Conservation (phyloP, 2,797 vertebrate genomes). For the Glyptemys insculpta region DNA sequence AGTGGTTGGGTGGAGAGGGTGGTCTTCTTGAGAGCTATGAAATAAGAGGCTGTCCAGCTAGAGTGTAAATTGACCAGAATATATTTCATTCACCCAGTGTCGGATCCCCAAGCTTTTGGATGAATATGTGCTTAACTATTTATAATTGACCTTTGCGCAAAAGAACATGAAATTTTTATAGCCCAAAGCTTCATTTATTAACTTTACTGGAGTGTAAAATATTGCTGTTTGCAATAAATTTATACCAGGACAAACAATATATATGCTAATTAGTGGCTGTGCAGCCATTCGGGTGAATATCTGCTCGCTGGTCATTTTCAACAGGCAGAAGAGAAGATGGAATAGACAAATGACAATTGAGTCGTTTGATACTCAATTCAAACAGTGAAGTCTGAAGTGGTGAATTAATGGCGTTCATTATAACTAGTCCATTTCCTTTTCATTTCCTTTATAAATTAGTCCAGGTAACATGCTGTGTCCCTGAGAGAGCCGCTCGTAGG, state of each 20-base stretch:
- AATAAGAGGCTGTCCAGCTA: slow-evolving; percentile 68
- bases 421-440: slow-evolving; percentile 84
- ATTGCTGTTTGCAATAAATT: slow-evolving; percentile 88
- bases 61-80: slow-evolving; percentile 74
- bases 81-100: slow-evolving; percentile 71
- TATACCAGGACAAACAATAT: slow-evolving; percentile 87
- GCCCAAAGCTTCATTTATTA: slow-evolving; percentile 88
- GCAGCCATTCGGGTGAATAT: slow-evolving; percentile 54
- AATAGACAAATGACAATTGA: slow-evolving; percentile 77
- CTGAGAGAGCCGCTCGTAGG: slow-evolving; percentile 67
- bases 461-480: slow-evolving; percentile 77
- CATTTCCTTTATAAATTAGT: slow-evolving; percentile 84
- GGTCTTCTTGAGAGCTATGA: slow-evolving; percentile 40
- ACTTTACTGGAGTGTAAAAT: slow-evolving; percentile 88
- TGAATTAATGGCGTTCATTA: slow-evolving; percentile 83
- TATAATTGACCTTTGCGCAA: slow-evolving; percentile 88
- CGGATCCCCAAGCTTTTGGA: slow-evolving; percentile 71
- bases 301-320: slow-evolving; percentile 75
- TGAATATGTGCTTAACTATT: slow-evolving; percentile 87
- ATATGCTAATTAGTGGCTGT: slow-evolving; percentile 86
- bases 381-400: slow-evolving; percentile 77
- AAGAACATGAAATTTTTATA: slow-evolving; percentile 87
- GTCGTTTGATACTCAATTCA: slow-evolving; percentile 80
- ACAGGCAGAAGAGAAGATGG: slow-evolving; percentile 72
- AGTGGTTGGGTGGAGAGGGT: not conserved